Percentiles rank a stretch among this genome's conserved stretches.
These are phyloP conservation scores for Mythimna pallens DNA, from an alignment of 2,888 invertebrate species.

Conservation along the genomic window DNA sequence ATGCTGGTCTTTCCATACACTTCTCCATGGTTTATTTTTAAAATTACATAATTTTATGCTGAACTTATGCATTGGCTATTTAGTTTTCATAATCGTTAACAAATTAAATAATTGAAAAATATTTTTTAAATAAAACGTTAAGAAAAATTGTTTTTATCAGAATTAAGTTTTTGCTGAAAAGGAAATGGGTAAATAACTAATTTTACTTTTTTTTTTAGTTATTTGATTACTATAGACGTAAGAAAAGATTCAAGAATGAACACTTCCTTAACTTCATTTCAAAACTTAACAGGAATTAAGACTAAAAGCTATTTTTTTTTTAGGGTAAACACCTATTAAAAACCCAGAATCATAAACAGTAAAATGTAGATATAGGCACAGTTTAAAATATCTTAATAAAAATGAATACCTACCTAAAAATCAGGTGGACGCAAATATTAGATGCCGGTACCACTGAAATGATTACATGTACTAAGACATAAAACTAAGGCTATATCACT, in stretches of 20 bases:
- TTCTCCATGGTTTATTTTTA: too few relatives aligned
- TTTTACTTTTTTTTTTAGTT: background rate
- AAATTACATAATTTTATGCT: background rate
- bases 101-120: background rate
- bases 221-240: background rate
- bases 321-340: background rate
- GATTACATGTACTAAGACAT: too few relatives aligned
- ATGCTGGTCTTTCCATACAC: too few relatives aligned
- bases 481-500: constrained; percentile 30
- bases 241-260: background rate
- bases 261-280: too few relatives aligned
- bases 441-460: background rate
- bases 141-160: too few relatives aligned
- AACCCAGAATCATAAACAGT: background rate
- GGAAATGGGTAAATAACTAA: too few relatives aligned
- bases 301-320: background rate
- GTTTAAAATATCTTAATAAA: background rate
- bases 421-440: background rate
- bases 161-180: too few relatives aligned
- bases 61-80: too few relatives aligned
- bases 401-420: background rate
- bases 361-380: background rate
- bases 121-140: too few relatives aligned
- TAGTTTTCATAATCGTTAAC: too few relatives aligned
- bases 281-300: too few relatives aligned